Conservation (phyloP, 1,140 invertebrate genomes). For the Rhynchophorus ferrugineus region DNA sequence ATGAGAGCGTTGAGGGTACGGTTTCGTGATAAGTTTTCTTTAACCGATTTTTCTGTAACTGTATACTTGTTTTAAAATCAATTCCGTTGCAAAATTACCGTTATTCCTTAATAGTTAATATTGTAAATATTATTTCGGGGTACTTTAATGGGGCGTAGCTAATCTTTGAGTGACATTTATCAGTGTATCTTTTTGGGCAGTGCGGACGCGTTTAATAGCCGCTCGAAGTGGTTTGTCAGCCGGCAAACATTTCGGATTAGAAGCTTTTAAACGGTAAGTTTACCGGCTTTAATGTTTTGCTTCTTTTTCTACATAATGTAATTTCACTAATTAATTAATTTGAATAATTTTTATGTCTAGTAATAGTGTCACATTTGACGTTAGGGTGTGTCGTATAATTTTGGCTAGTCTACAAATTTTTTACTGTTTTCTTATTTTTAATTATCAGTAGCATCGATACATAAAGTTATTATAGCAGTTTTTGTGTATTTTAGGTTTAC, state of each 20-base stretch:
- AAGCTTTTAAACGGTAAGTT: conserved; percentile 20
- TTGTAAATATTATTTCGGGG: not conserved
- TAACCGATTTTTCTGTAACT: conserved; percentile 14
- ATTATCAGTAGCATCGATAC: too few relatives aligned
- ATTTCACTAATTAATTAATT: not conserved
- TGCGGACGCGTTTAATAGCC: conserved; percentile 5
- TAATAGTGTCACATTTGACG: conserved; percentile 14
- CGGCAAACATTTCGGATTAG: conserved; percentile 12
- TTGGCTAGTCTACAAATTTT: too few relatives aligned
- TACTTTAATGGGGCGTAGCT: conserved; percentile 35
- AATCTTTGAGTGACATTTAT: conserved; percentile 26
- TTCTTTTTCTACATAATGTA: not conserved
- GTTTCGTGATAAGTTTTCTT: conserved; percentile 19
- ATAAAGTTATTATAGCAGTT: too few relatives aligned
- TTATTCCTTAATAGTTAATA: not conserved
- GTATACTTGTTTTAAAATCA: not conserved
- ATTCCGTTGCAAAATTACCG: not conserved
- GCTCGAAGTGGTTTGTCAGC: conserved; percentile 10
- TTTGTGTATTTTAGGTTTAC: too few relatives aligned
- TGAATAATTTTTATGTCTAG: conserved; percentile 6
- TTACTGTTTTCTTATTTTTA: too few relatives aligned
- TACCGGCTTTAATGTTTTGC: not conserved
- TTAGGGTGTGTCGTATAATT: conserved; percentile 31
- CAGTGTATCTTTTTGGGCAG: conserved; percentile 21
- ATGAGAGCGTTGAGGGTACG: conserved; percentile 27